phyloP scores from a whole-genome alignment of 92 coral and sea anemone species.

The Diadumene lineata region DNA sequence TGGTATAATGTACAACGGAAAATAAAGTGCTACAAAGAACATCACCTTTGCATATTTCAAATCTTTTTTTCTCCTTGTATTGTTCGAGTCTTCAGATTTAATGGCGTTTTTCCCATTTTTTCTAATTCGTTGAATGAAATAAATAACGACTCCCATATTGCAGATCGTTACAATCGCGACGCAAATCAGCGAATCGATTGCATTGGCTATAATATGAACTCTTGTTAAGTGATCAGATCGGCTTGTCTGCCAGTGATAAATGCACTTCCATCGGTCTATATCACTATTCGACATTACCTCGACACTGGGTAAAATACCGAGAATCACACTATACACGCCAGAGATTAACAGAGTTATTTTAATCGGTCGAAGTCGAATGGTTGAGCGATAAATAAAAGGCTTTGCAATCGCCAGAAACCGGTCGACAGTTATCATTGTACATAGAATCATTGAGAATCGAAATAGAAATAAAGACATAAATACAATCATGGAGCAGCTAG shows the following conservation, averaged over 20 bases:
- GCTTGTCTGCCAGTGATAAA: slow-evolving; percentile 53
- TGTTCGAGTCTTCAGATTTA: not conserved
- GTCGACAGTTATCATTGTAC: slow-evolving; percentile 54
- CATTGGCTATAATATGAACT: slow-evolving; percentile 30
- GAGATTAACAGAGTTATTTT: slow-evolving; percentile 15
- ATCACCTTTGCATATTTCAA: slow-evolving; percentile 57
- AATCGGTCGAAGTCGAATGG: slow-evolving; percentile 43
- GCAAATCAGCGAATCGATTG: slow-evolving; percentile 41
- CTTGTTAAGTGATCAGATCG: slow-evolving; percentile 20
- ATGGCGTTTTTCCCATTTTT: slow-evolving; percentile 24
- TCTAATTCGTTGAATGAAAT: slow-evolving; percentile 49
- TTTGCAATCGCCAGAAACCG: slow-evolving; percentile 60
- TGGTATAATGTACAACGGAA: slow-evolving; percentile 40
- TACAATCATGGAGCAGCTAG: slow-evolving; percentile 36
- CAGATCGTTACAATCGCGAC: slow-evolving; percentile 41
- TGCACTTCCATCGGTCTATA: slow-evolving; percentile 41
- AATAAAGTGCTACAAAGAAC: slow-evolving; percentile 44
- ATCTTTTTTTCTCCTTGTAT: slow-evolving; percentile 29
- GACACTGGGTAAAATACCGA: slow-evolving; percentile 38
- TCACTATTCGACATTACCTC: slow-evolving; percentile 29
- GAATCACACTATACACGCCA: slow-evolving; percentile 39
- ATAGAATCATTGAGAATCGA: slow-evolving; percentile 58
- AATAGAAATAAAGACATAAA: slow-evolving; percentile 45
- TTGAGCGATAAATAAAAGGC: slow-evolving; percentile 64
- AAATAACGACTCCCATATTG: slow-evolving; percentile 55